Conservation (phyloP, 2,113 vertebrate genomes). For the Podiceps cristatus region DNA sequence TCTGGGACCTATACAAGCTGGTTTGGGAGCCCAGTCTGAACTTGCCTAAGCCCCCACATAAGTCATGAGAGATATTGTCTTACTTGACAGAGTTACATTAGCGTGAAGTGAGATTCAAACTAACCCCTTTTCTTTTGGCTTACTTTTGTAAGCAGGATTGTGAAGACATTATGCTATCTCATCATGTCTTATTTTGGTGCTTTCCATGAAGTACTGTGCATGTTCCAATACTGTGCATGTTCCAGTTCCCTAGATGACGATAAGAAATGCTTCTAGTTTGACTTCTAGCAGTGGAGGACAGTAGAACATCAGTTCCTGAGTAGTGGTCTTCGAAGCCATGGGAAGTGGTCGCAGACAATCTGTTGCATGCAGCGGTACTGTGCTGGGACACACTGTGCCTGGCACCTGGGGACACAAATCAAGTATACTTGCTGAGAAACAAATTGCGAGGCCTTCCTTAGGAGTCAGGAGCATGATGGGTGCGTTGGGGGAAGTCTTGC, state of each 20-base stretch:
- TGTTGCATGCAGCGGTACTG: background rate
- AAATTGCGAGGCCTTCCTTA: background rate
- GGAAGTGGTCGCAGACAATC: background rate
- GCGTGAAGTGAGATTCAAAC: background rate
- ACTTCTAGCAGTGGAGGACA: background rate
- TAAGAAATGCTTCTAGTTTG: background rate
- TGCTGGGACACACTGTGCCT: background rate
- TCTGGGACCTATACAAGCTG: background rate
- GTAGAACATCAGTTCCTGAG: background rate
- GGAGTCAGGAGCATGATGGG: background rate
- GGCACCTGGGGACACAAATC: background rate
- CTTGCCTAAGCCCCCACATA: background rate
- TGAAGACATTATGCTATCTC: background rate
- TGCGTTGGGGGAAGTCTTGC: background rate
- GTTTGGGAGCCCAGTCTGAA: background rate
- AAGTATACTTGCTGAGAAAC: background rate
- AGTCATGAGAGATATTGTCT: background rate
- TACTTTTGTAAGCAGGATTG: background rate
- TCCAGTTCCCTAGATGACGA: rapidly evolving
- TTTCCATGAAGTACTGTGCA: background rate
- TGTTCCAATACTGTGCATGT: no score
- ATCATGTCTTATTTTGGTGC: background rate
- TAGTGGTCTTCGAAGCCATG: background rate
- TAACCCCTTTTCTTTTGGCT: background rate
- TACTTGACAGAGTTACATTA: background rate